Percentiles rank a stretch among this genome's conserved stretches.
phyloP scores from a whole-genome alignment of 2,888 invertebrate genomes.

The Polydrusus cervinus region DNA sequence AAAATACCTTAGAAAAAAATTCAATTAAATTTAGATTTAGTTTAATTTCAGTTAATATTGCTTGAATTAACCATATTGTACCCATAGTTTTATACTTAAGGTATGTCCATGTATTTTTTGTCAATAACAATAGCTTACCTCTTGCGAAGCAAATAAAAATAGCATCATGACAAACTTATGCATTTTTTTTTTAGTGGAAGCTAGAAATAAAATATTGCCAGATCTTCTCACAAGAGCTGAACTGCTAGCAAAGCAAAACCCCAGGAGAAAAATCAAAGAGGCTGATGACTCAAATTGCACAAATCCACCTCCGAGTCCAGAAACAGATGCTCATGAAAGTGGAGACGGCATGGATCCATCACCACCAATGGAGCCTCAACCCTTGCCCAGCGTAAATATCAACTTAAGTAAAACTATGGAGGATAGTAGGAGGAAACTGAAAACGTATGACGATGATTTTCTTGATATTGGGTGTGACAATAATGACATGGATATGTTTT shows the following conservation, averaged over 20 bases:
- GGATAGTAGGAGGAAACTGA: slow-evolving; percentile 57
- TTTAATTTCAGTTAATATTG: too few species aligned
- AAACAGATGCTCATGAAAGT: slow-evolving; percentile 80
- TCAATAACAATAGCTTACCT: too few species aligned
- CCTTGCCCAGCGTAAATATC: slow-evolving; percentile 36
- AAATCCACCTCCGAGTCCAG: slow-evolving; percentile 89
- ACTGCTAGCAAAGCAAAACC: slow-evolving; percentile 62
- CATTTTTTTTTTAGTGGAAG: slow-evolving; percentile 20
- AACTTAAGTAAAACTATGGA: slow-evolving; percentile 47
- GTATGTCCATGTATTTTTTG: too few species aligned
- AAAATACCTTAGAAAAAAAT: too few species aligned
- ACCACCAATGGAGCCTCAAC: slow-evolving; percentile 37
- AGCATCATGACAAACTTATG: too few species aligned
- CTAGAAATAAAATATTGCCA: slow-evolving; percentile 73
- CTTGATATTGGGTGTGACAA: slow-evolving; percentile 83
- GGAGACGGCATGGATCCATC: slow-evolving; percentile 72
- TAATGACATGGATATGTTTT: slow-evolving; percentile 79
- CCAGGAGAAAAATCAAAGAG: slow-evolving; percentile 67
- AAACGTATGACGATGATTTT: slow-evolving; percentile 80
- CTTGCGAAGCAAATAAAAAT: too few species aligned
- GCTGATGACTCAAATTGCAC: slow-evolving; percentile 74
- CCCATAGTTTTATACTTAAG: too few species aligned
- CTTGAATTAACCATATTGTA: too few species aligned
- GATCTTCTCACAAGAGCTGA: slow-evolving; percentile 79
- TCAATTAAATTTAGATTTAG: too few species aligned